phyloP scores from a whole-genome alignment of 2,113 vertebrate species.

The Chamaetylas fuelleborni region DNA sequence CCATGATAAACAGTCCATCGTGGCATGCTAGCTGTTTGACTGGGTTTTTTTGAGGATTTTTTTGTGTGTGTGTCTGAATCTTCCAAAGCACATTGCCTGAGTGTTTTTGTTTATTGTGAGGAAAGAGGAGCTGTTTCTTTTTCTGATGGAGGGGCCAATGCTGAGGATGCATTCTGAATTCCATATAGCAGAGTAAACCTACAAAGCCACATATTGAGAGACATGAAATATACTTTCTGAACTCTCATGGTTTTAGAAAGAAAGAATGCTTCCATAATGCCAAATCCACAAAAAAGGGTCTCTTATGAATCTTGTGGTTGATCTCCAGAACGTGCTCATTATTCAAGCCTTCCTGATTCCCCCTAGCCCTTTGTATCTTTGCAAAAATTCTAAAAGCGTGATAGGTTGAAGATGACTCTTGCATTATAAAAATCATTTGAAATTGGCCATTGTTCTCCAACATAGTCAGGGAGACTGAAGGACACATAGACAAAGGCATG shows the following conservation, averaged over 20 bases:
- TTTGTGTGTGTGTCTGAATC: background rate
- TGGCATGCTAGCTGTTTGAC: background rate
- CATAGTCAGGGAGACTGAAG: background rate
- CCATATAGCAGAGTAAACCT: background rate
- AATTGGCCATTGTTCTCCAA: background rate
- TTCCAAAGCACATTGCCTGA: background rate
- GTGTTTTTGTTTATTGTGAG: background rate
- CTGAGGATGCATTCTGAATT: conserved; percentile 5
- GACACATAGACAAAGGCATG: background rate
- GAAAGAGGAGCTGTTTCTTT: background rate
- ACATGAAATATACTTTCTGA: background rate
- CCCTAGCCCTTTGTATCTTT: background rate
- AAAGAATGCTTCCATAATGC: background rate
- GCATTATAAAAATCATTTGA: background rate
- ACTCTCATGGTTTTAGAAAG: background rate
- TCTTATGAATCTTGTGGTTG: background rate
- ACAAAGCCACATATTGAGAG: background rate
- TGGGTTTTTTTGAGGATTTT: background rate
- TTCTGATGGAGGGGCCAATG: background rate
- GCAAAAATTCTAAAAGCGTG: background rate
- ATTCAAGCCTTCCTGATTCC: background rate
- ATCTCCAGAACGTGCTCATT: background rate
- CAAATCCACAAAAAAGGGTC: background rate
- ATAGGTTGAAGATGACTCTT: background rate
- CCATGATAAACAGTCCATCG: background rate